Evolutionary conservation across 1,140 invertebrate species (phyloP), one percentile per base, ranked within the genome.

Genomic region (Papilio dardanus): DNA sequence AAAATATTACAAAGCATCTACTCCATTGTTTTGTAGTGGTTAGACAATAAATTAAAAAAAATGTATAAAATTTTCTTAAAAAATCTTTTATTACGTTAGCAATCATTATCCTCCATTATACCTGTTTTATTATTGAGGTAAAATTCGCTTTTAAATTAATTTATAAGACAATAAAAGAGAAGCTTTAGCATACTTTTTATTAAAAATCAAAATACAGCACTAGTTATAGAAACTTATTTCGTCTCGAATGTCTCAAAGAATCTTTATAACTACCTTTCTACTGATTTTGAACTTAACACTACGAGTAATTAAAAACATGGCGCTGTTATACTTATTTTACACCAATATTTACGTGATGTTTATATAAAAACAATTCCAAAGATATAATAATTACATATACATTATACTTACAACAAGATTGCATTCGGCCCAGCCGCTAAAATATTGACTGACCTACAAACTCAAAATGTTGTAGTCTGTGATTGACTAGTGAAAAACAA

Each of bases 341-440:
- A n/a, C n/a, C n/a, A n/a, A n/a, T n/a, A n/a, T n/a, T n/a, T n/a
- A n/a, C n/a, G n/a, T n/a, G n/a, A n/a, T n/a, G n/a, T n/a, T n/a
- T 37, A 37, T 33, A 3, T 33, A 33, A 33, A 33, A 33, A 37
- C 2, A 37, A 7, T 37, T 37, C 6, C 14, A 10, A 30, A 14
- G 14, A 14, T 12, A 62, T 62, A 16, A 28, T 28, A 30, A 14
- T 28, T 14, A 14, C 10, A 37, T 4, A 0, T 28, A 28, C n/a
- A 19, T 28, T 30, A 14, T 62, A 54, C 24, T 62, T 62, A 62
- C 24, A 30, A 14, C 28, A 46, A 71, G 12, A 3, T 8, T 24
- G 3, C 16, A 28, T 71, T 71, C 68, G 68, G 68, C 68, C 68
- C 68, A 71, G 68, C 68, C 68, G 68, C 24, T 28, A 24, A 71